These are phyloP conservation scores for Amyelois transitella DNA, from an alignment of 1,140 invertebrate genomes.

Conservation along the genomic window DNA sequence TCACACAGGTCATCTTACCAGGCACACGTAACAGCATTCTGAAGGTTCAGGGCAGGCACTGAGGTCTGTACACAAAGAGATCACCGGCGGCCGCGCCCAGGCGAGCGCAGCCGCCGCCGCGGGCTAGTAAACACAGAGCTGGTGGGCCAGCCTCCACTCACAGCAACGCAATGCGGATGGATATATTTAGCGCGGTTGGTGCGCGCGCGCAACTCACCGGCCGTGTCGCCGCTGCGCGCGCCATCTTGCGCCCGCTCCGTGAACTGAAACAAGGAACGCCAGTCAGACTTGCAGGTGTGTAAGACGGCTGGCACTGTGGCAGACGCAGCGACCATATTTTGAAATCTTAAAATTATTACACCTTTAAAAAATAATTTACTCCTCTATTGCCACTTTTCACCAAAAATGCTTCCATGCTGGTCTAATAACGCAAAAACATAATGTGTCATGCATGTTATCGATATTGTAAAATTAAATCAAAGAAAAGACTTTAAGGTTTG, in stretches of 20 bases:
- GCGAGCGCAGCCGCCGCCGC: constrained; percentile 24
- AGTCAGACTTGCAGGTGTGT: not conserved
- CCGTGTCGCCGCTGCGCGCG: constrained; percentile 39
- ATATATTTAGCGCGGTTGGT: constrained; percentile 31
- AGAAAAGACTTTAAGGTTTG: no score
- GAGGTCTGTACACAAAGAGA: constrained; percentile 3
- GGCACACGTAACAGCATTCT: not conserved
- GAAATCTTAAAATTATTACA: not conserved
- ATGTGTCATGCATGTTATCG: no score
- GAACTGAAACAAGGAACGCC: constrained; percentile 46
- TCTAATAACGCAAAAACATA: no score
- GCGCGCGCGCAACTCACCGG: constrained; percentile 35
- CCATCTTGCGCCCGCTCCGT: constrained; percentile 51
- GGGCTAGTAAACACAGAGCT: not conserved
- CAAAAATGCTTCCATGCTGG: no score
- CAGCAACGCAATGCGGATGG: constrained; percentile 21
- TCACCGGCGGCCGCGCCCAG: constrained; percentile 20
- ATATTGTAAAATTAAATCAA: no score
- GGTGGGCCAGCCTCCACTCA: not conserved
- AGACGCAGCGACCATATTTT: not conserved
- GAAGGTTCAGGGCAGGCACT: not conserved
- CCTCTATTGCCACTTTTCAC: no score
- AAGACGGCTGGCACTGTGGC: not conserved
- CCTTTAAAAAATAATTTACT: no score
- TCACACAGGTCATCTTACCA: not conserved